Evolutionary conservation across 2,797 vertebrate genomes (phyloP).

Genomic region (Sebastes trivittatus): DNA sequence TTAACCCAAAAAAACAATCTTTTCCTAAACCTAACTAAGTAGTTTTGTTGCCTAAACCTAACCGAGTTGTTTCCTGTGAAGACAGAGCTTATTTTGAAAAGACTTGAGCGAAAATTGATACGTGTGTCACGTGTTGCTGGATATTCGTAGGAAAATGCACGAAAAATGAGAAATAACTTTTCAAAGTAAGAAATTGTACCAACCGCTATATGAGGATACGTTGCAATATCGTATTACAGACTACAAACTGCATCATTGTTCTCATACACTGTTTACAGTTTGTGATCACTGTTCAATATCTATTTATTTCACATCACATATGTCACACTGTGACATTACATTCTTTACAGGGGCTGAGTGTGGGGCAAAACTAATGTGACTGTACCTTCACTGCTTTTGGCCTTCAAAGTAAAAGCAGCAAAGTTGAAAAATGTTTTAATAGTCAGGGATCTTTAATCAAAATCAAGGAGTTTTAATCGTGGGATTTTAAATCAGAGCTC

Average conservation of each 20-base stretch:
- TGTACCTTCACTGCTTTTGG: neutral
- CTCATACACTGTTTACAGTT: neutral
- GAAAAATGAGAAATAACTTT: no score
- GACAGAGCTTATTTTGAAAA: no score
- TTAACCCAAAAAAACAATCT: no score
- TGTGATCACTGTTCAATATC: neutral
- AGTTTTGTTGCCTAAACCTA: no score
- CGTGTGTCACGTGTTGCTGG: no score
- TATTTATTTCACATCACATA: neutral
- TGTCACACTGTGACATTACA: neutral
- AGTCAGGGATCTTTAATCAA: neutral
- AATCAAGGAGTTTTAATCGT: neutral
- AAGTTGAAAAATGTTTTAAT: neutral
- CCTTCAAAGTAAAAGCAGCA: neutral
- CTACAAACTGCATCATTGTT: neutral
- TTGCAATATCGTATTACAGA: no score
- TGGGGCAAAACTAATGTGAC: neutral
- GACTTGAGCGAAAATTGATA: no score
- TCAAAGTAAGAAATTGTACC: no score
- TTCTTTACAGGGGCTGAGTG: neutral
- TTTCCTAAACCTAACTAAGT: no score
- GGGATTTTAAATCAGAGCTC: neutral
- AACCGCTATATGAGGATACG: no score
- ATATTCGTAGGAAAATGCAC: no score
- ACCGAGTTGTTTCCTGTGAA: no score